A percentile compares a stretch with the other conserved stretches of the same genome.
These are phyloP conservation scores for Ameiurus melas DNA, from an alignment of 2,113 vertebrate genomes.

Conservation along the genomic window DNA sequence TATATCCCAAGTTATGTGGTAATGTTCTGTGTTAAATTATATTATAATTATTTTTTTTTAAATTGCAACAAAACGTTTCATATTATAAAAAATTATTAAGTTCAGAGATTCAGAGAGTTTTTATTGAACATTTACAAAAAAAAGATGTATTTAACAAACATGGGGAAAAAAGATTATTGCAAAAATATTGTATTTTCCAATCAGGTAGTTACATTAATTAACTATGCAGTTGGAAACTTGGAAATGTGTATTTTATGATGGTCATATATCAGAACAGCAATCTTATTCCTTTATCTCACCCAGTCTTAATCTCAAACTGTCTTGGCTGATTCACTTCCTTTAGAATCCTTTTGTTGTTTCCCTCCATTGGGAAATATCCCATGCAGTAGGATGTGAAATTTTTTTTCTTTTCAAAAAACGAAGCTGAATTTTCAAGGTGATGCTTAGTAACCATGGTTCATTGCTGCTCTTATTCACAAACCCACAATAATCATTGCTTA, in stretches of 20 bases:
- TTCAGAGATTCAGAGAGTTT: neutral
- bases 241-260: neutral
- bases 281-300: neutral
- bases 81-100: neutral
- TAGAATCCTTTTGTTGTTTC: neutral
- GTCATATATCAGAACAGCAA: neutral
- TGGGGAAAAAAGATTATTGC: neutral
- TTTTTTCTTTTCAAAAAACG: neutral
- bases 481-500: neutral
- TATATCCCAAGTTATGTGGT: neutral
- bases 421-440: neutral
- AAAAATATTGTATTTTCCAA: neutral
- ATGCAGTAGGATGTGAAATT: neutral
- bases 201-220: neutral
- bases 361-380: conserved; percentile 11
- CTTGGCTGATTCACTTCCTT: neutral
- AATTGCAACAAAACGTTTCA: neutral
- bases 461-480: neutral
- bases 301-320: neutral
- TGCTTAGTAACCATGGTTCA: neutral
- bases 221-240: neutral
- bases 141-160: too few species aligned
- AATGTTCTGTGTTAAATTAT: neutral
- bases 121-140: neutral
- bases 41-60: too few species aligned